These are phyloP conservation scores for Charaxes varanes DNA, from an alignment of 1,140 invertebrate species.

Conservation along the genomic window DNA sequence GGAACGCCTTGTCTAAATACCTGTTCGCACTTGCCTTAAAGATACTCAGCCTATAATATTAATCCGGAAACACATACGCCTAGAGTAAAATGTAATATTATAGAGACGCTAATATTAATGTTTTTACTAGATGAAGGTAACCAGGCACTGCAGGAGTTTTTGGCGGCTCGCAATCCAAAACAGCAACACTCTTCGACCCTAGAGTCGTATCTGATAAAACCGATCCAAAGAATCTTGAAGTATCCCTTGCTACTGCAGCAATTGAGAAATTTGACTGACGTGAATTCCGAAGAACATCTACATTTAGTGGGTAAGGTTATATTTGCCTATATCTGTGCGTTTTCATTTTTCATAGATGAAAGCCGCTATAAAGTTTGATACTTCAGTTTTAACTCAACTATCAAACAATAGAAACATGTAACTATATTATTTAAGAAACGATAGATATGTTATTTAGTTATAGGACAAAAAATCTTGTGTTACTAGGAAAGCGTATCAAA, in stretches of 20 bases:
- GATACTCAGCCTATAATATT: too few relatives aligned
- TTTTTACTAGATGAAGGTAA: slow-evolving; percentile 89
- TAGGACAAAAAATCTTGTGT: too few relatives aligned
- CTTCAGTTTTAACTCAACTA: too few relatives aligned
- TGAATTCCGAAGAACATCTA: slow-evolving; percentile 93
- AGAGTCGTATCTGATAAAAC: slow-evolving; percentile 99
- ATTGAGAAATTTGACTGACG: slow-evolving; percentile 93
- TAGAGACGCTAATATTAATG: slow-evolving; percentile 22
- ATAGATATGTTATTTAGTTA: too few relatives aligned
- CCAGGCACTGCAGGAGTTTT: slow-evolving; percentile 95
- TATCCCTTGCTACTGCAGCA: slow-evolving; percentile 97
- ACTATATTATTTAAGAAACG: too few relatives aligned
- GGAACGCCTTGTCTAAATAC: too few relatives aligned
- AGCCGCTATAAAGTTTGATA: too few relatives aligned
- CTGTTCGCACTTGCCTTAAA: too few relatives aligned
- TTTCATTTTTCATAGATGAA: neutral
- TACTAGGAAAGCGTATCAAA: too few relatives aligned
- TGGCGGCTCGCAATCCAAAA: slow-evolving; percentile 93
- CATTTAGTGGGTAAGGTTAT: slow-evolving; percentile 86
- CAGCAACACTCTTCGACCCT: slow-evolving; percentile 97
- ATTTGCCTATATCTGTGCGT: neutral
- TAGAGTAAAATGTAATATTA: too few relatives aligned
- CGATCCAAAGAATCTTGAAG: slow-evolving; percentile 98
- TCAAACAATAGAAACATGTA: too few relatives aligned
- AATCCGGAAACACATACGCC: too few relatives aligned